Conservation (phyloP, 2,888 invertebrate species). For the Thecophora atra region DNA sequence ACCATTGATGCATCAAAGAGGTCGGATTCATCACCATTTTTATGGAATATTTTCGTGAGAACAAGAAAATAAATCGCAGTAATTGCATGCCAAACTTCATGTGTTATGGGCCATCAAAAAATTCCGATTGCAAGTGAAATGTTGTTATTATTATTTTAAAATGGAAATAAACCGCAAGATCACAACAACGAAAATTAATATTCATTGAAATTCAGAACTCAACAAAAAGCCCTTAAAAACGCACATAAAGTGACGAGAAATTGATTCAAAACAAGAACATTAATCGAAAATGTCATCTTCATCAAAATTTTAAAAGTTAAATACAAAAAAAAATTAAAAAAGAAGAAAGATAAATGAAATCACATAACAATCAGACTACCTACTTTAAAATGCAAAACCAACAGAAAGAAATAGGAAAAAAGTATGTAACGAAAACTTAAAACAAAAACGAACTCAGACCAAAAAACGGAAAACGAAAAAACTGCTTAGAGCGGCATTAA, state of each 20-base stretch:
- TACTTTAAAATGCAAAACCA: background rate
- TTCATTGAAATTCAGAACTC: constrained; percentile 1
- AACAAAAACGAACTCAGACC: background rate
- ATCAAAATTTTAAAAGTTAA: constrained; percentile 4
- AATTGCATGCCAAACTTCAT: background rate
- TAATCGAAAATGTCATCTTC: background rate
- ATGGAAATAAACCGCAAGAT: background rate
- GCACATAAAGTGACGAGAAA: background rate
- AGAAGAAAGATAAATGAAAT: background rate
- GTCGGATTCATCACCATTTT: too few relatives aligned
- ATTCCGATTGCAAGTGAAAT: background rate
- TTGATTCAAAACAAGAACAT: background rate
- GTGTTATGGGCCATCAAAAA: background rate
- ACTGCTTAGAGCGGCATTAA: constrained; percentile 19
- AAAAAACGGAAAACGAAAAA: constrained; percentile 2
- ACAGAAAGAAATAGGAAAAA: constrained; percentile 4
- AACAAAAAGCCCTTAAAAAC: constrained; percentile 1
- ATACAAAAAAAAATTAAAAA: background rate
- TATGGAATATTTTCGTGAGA: background rate
- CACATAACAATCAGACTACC: background rate
- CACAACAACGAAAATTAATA: background rate
- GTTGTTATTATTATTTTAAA: too few relatives aligned
- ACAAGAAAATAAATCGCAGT: background rate
- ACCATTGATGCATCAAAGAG: too few relatives aligned
- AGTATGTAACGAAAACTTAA: too few relatives aligned